phyloP scores from a whole-genome alignment of 2,888 invertebrate genomes.

The Ennomos fuscantarius region DNA sequence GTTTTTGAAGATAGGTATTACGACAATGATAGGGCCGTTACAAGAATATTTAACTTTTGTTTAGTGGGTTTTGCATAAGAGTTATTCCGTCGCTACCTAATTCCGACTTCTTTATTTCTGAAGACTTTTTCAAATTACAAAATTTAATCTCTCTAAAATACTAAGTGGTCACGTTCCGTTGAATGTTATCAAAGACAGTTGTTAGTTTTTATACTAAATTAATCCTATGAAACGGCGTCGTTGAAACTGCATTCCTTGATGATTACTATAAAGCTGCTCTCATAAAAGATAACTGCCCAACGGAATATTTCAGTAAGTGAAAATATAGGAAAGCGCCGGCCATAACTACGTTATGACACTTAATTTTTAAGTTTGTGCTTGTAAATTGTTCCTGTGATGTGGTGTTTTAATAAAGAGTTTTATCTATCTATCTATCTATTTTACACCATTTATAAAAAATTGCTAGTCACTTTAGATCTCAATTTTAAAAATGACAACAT shows the following conservation, averaged over 20 bases:
- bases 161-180: slow-evolving; percentile 15
- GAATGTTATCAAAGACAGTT: slow-evolving; percentile 38
- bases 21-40: too few relatives aligned
- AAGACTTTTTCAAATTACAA: too few relatives aligned
- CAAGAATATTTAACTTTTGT: too few relatives aligned
- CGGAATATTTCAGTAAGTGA: slow-evolving; percentile 33
- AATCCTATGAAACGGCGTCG: slow-evolving; percentile 42
- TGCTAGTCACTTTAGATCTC: slow-evolving; percentile 12
- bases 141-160: background rate
- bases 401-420: too few relatives aligned
- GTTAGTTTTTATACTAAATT: slow-evolving; percentile 38
- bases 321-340: slow-evolving; percentile 23
- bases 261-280: slow-evolving; percentile 38
- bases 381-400: too few relatives aligned
- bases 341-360: too few relatives aligned
- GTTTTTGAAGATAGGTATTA: too few relatives aligned
- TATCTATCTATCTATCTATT: too few relatives aligned
- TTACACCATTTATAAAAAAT: slow-evolving; percentile 19
- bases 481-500: background rate
- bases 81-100: too few relatives aligned
- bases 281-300: slow-evolving; percentile 46
- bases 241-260: slow-evolving; percentile 37
- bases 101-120: too few relatives aligned
- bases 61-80: too few relatives aligned
- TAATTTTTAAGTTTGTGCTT: too few relatives aligned